Evolutionary conservation across 2,113 vertebrate genomes (phyloP), one percentile per base, ranked within the genome.

Genomic region (Toxotes chatareus): DNA sequence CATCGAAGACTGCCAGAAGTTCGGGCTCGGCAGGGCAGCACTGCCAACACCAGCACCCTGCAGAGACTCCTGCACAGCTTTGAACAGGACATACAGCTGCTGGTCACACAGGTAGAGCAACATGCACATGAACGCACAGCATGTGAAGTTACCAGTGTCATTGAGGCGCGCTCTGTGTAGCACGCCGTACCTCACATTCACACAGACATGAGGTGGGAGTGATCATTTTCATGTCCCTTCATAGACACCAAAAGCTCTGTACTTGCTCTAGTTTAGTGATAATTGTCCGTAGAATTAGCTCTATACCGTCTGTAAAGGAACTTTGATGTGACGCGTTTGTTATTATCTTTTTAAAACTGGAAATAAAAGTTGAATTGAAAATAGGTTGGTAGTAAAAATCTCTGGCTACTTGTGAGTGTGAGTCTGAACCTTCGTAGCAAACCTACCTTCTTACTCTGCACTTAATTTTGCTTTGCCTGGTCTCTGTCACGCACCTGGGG

Each of bases 41-140:
- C 89, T 0, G 94, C 96, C 0, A 96, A 95, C 89, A 97, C 97
- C 23, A 95, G 95, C 14, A 95, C 96, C 8, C 86, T 99, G 85
- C 97, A 98, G 72, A 94, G 98, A 61, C 94, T 97, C 0, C 84
- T 99, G 81, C 94, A 95, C 3, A 95, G 96, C 82, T 99, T 99
- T 5, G 97, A 99, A 59, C 97, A 97, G 0, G 98, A 99, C 73
- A 96, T 99, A 49, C 97, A 99, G 94, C 95, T 97, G 47, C 93
- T 99, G 19, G 97, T 98, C 92, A 92, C 95, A 0, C 97, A 98
- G 94, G 97, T 98, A 84, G 78, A 86, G 31, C n/a, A 23, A n/a
- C 68, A 64, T 11, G 7, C 47, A 55, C 56, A 19, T n/a, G 3
- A 32, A 1, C 55, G 83, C 59, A 70, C 53, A 11, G 9, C 68